Percentiles rank a stretch among this genome's conserved stretches.
Evolutionary conservation across 1,140 invertebrate genomes (phyloP).

Genomic region (Diploscapter pachys): DNA sequence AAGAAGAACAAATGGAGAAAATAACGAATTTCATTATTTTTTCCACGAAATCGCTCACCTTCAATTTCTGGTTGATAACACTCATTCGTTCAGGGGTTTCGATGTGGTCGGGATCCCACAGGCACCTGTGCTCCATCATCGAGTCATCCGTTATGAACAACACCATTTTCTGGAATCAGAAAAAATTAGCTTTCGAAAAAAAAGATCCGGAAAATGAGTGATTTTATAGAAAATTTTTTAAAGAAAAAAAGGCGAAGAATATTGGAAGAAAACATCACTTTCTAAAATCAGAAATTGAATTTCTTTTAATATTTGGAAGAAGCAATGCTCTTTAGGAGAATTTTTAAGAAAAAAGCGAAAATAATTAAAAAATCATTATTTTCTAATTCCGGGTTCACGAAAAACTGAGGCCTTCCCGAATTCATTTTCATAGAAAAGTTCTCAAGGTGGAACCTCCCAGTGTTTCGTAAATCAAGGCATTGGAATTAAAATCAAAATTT

Average conservation of each 20-base stretch:
- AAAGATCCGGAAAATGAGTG: background rate
- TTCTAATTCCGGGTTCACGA: background rate
- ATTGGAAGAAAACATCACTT: background rate
- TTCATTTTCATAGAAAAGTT: no score
- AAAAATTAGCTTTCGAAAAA: background rate
- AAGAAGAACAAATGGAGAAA: background rate
- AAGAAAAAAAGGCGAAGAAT: background rate
- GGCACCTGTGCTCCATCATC: background rate
- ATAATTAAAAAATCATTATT: background rate
- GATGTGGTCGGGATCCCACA: constrained; percentile 16
- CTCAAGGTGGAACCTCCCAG: no score
- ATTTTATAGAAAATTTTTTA: background rate
- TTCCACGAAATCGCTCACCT: background rate
- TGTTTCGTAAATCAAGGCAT: no score
- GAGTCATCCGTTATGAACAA: constrained; percentile 5
- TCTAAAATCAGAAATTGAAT: background rate
- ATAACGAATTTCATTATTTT: background rate
- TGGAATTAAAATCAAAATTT: no score
- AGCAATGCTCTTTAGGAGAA: background rate
- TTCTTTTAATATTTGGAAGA: background rate
- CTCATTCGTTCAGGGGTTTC: constrained; percentile 2
- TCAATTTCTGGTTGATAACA: constrained; percentile 3
- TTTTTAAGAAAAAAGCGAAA: constrained; percentile 9
- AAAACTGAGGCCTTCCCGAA: no score
- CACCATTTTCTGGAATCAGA: constrained; percentile 8